Evolutionary conservation across 35 echinoderm and acorn worm species (phyloP).

Genomic region (Amphiura filiformis): DNA sequence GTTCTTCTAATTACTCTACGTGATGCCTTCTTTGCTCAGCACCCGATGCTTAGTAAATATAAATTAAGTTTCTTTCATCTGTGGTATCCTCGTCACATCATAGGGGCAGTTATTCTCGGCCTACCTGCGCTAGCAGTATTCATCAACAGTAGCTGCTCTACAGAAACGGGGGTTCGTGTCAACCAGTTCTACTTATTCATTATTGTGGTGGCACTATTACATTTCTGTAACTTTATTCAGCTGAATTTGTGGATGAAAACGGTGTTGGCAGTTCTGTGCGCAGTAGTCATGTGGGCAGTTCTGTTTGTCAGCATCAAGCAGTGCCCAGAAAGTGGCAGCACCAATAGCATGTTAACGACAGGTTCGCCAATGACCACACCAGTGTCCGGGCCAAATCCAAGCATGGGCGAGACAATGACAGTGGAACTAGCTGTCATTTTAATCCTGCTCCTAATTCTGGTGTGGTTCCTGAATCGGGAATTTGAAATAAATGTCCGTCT

Average conservation of each 20-base stretch:
- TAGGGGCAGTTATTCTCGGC: constrained; percentile 72
- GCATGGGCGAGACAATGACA: background rate
- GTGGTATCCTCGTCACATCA: constrained; percentile 78
- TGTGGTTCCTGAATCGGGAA: constrained; percentile 89
- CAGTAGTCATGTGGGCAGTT: constrained; percentile 53
- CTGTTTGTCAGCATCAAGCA: constrained; percentile 39
- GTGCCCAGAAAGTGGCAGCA: background rate
- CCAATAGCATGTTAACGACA: background rate
- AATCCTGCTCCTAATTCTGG: constrained; percentile 77
- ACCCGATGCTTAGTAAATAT: constrained; percentile 17
- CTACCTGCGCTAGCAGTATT: constrained; percentile 85
- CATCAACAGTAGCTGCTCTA: constrained; percentile 53
- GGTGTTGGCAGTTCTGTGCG: constrained; percentile 64
- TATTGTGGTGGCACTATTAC: constrained; percentile 73
- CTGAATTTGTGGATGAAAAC: constrained; percentile 93
- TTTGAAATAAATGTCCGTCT: constrained; percentile 93
- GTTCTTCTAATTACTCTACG: constrained; percentile 70
- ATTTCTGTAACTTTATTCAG: constrained; percentile 99
- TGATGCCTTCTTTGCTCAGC: constrained; percentile 72
- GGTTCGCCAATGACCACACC: background rate
- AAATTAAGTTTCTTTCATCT: constrained; percentile 73
- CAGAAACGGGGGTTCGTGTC: background rate
- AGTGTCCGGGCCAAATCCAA: background rate
- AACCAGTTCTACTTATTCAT: constrained; percentile 89
- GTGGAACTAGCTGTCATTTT: constrained; percentile 65